Conservation (phyloP, 37 sponge, comb jelly and placozoan genomes). For the Oscarella lobularis region DNA sequence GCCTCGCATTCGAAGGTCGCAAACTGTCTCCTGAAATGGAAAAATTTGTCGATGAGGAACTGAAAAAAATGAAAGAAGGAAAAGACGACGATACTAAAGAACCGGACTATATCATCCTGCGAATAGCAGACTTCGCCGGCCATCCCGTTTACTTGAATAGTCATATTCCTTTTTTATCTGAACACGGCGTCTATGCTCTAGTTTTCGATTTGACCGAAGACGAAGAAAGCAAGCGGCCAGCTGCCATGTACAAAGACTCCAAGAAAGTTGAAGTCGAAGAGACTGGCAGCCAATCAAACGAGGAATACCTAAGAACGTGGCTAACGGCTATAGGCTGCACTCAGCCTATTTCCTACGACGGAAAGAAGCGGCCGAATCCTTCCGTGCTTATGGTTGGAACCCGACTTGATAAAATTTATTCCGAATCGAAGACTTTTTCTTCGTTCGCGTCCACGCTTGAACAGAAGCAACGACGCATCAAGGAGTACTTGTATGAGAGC, state of each 20-base stretch:
- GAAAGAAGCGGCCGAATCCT: not conserved
- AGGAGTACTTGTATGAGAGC: not conserved
- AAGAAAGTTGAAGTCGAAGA: not conserved
- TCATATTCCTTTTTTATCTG: not conserved
- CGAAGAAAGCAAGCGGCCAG: not conserved
- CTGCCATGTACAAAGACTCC: not conserved
- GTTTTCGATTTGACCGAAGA: not conserved
- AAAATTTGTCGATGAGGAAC: not conserved
- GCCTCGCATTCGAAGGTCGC: no score
- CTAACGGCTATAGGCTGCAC: not conserved
- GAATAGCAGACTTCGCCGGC: slow-evolving; percentile 2
- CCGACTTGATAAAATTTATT: not conserved
- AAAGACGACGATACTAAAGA: not conserved
- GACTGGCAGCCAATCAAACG: not conserved
- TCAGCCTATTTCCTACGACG: not conserved
- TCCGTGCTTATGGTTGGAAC: not conserved
- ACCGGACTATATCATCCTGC: not conserved
- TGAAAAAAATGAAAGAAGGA: not conserved
- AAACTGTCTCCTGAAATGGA: not conserved
- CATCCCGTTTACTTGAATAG: slow-evolving; percentile 2
- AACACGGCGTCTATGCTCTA: not conserved
- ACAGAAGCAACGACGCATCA: not conserved
- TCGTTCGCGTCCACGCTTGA: not conserved
- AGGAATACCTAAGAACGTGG: not conserved
- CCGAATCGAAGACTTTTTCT: not conserved